phyloP scores from a whole-genome alignment of 2,888 invertebrate genomes.

The Germaria angustata region DNA sequence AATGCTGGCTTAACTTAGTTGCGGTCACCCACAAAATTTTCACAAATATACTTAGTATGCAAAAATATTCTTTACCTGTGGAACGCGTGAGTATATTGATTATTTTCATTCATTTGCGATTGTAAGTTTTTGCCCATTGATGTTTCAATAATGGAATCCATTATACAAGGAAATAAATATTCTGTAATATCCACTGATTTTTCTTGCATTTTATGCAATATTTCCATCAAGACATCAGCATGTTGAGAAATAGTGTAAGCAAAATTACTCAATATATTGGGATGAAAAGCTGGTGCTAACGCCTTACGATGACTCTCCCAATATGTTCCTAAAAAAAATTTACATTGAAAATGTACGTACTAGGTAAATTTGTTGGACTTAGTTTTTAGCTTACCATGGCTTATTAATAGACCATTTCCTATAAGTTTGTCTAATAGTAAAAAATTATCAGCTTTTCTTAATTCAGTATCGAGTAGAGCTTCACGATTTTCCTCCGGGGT shows the following conservation, averaged over 20 bases:
- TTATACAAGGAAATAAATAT: conserved; percentile 83
- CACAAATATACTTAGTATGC: too few species aligned
- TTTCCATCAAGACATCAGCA: conserved; percentile 82
- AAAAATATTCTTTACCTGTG: conserved; percentile 83
- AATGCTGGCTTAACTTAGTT: too few species aligned
- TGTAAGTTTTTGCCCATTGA: conserved; percentile 87
- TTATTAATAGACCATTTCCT: conserved; percentile 77
- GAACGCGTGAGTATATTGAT: conserved; percentile 86
- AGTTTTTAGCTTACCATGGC: conserved; percentile 71
- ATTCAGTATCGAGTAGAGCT: conserved; percentile 74
- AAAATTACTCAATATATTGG: conserved; percentile 86
- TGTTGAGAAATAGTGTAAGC: conserved; percentile 84
- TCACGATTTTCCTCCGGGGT: conserved; percentile 75
- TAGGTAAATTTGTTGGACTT: too few species aligned
- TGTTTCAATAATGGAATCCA: conserved; percentile 86
- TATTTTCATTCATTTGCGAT: conserved; percentile 78
- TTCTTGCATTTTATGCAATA: conserved; percentile 56
- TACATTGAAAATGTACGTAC: background rate
- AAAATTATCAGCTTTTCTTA: conserved; percentile 75
- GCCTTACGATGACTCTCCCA: conserved; percentile 87
- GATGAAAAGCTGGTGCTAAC: conserved; percentile 89
- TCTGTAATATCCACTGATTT: conserved; percentile 80
- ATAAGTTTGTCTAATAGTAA: conserved; percentile 74
- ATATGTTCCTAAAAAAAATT: conserved; percentile 75
- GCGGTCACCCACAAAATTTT: too few species aligned